A percentile compares a stretch with the other conserved stretches of the same genome.
These are phyloP conservation scores for Falcunculus frontatus DNA, from an alignment of 2,113 vertebrate species.

Conservation along the genomic window DNA sequence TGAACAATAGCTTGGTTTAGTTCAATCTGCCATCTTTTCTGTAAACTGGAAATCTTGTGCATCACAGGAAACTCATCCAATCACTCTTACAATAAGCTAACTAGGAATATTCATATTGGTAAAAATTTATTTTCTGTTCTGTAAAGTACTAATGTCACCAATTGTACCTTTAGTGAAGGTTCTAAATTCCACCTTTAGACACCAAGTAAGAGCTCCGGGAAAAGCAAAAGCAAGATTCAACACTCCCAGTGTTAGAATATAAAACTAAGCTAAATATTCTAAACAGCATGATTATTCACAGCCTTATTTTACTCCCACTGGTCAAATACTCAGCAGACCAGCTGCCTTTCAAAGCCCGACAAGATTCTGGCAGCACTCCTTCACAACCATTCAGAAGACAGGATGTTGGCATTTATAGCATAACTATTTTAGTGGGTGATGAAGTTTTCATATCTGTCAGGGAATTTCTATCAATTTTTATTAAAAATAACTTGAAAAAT, in stretches of 20 bases:
- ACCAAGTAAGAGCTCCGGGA: neutral
- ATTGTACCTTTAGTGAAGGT: neutral
- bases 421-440: neutral
- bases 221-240: neutral
- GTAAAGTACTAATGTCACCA: neutral
- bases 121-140: neutral
- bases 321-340: neutral
- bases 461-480: neutral
- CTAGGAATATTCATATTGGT: neutral
- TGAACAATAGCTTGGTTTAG: neutral
- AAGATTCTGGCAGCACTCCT: neutral
- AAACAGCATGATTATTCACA: neutral
- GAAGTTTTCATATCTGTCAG: neutral
- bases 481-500: neutral
- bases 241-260: neutral
- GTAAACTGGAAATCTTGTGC: neutral
- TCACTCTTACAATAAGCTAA: neutral
- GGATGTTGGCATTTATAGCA: neutral
- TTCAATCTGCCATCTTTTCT: neutral
- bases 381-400: neutral
- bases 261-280: neutral
- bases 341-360: neutral
- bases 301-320: neutral
- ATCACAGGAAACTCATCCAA: neutral
- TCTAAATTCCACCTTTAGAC: neutral